Conservation (phyloP, 2,797 vertebrate genomes). For the Microctenopoma steveboyesi region DNA sequence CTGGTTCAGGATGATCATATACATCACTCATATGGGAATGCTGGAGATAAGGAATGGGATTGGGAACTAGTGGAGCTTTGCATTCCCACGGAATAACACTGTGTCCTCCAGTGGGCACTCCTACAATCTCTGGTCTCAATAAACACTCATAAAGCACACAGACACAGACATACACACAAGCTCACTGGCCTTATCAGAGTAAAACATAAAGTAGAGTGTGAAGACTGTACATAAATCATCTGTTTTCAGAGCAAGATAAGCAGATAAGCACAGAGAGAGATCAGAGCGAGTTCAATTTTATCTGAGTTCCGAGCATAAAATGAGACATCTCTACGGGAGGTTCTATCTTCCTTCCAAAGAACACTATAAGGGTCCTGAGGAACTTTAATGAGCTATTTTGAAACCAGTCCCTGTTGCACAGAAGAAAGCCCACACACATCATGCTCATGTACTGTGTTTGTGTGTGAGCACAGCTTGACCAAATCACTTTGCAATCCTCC, state of each 20-base stretch:
- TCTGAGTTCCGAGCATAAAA: slow-evolving; percentile 19
- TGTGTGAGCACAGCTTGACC: slow-evolving; percentile 39
- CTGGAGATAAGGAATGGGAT: slow-evolving; percentile 75
- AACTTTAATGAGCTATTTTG: slow-evolving; percentile 39
- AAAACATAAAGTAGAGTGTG: slow-evolving; percentile 66
- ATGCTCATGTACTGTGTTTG: slow-evolving; percentile 31
- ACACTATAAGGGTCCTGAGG: slow-evolving; percentile 39
- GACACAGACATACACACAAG: slow-evolving; percentile 50
- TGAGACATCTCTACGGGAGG: slow-evolving; percentile 45
- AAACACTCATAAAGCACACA: slow-evolving; percentile 77
- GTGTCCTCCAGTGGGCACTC: slow-evolving; percentile 65
- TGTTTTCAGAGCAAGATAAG: slow-evolving; percentile 74
- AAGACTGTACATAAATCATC: slow-evolving; percentile 78
- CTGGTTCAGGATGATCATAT: slow-evolving; percentile 30
- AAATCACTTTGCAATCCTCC: slow-evolving; percentile 36
- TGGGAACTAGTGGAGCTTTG: slow-evolving; percentile 75
- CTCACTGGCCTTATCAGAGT: slow-evolving; percentile 63
- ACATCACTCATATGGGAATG: slow-evolving; percentile 71
- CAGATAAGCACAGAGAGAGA: slow-evolving; percentile 25
- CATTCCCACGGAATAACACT: slow-evolving; percentile 80
- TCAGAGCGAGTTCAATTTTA: slow-evolving; percentile 17
- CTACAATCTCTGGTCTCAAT: slow-evolving; percentile 73
- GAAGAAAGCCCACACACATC: slow-evolving; percentile 42
- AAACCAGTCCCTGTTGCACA: slow-evolving; percentile 35
- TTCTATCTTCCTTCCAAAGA: slow-evolving; percentile 28